A percentile compares a stretch with the other conserved stretches of the same genome.
Evolutionary conservation across 2,888 invertebrate genomes (phyloP).

Genomic region (Dryobotodes eremita): DNA sequence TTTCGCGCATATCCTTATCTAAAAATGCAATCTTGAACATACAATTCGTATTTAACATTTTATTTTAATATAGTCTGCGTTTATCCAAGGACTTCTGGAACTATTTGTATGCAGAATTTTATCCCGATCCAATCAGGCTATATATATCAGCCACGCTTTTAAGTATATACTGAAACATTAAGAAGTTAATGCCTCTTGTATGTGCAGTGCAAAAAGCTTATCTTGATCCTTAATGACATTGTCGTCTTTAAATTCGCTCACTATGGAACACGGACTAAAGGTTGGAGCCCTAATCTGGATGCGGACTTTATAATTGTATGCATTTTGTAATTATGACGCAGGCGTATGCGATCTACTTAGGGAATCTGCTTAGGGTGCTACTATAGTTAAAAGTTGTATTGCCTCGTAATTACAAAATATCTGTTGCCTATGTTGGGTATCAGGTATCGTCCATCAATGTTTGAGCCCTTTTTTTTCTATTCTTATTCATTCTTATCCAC

Average conservation of each 20-base stretch:
- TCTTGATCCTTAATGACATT: conserved; percentile 52
- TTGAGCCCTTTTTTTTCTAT: neutral
- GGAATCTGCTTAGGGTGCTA: neutral
- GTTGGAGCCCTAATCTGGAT: conserved; percentile 1
- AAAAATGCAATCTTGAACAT: conserved; percentile 33
- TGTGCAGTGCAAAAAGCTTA: conserved; percentile 36
- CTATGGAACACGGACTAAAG: conserved; percentile 7
- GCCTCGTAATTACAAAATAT: neutral
- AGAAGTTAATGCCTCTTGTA: conserved; percentile 43
- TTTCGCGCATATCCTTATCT: conserved; percentile 39
- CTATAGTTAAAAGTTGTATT: neutral
- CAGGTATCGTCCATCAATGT: no score
- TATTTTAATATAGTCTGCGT: conserved; percentile 27
- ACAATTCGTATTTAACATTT: conserved; percentile 38
- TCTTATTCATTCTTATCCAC: neutral
- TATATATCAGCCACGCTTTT: conserved; percentile 53
- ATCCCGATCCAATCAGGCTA: conserved; percentile 47
- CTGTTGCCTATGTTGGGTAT: neutral
- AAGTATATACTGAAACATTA: conserved; percentile 50
- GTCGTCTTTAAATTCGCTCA: conserved; percentile 45
- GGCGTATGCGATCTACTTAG: neutral
- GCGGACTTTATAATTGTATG: conserved; percentile 6
- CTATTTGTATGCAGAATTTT: conserved; percentile 62
- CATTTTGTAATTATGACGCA: neutral
- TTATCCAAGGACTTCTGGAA: conserved; percentile 36